Conservation (phyloP, 2,888 invertebrate species). For the Hanleya hanleyi region DNA sequence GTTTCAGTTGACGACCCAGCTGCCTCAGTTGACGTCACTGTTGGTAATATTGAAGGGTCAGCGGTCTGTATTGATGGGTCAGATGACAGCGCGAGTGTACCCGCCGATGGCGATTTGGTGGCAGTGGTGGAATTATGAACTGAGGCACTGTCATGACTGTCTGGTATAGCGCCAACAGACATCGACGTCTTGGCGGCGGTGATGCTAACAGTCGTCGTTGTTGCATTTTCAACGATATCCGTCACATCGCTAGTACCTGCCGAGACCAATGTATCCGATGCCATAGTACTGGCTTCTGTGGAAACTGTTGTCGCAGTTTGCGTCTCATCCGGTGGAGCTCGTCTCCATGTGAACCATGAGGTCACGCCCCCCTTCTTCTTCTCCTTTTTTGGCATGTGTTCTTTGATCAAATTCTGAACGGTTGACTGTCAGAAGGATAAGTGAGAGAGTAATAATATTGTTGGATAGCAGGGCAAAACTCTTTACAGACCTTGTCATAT, state of each 20-base stretch:
- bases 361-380: constrained; percentile 48
- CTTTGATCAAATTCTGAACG: constrained; percentile 65
- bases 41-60: no score
- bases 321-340: constrained; percentile 23
- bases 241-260: not conserved
- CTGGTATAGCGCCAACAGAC: not conserved
- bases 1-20: no score
- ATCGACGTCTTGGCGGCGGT: not conserved
- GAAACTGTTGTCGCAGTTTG: constrained; percentile 67
- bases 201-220: not conserved
- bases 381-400: constrained; percentile 75
- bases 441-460: no score
- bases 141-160: no score
- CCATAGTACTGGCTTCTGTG: not conserved
- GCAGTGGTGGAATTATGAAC: no score
- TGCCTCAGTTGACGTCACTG: no score
- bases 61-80: no score
- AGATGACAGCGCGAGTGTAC: no score
- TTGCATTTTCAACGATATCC: no score
- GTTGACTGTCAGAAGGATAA: constrained; percentile 61
- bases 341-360: constrained; percentile 64
- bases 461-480: no score
- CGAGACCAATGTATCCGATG: not conserved
- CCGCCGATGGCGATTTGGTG: no score
- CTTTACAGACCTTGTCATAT: no score